Percentiles rank a stretch among this genome's conserved stretches.
phyloP scores from a whole-genome alignment of 1,140 invertebrate genomes.

The Nilaparvata lugens region DNA sequence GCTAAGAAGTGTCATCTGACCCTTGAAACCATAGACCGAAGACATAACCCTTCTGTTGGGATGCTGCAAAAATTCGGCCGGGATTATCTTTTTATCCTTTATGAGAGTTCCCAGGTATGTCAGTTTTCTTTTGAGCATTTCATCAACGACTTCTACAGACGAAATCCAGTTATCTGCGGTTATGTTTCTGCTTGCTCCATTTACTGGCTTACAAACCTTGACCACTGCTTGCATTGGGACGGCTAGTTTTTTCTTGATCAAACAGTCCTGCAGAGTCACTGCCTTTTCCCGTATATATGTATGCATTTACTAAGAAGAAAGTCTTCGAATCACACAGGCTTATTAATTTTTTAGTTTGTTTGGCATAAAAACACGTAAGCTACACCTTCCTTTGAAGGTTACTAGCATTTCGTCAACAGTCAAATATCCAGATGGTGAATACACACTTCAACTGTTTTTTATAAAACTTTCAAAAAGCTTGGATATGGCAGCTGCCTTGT shows the following conservation, averaged over 20 bases:
- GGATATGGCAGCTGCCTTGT: no score
- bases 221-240: no score
- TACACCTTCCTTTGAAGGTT: no score
- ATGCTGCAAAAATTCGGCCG: slow-evolving; percentile 17
- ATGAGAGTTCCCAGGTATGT: slow-evolving; percentile 17
- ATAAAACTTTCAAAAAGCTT: no score
- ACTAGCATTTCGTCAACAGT: no score
- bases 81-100: slow-evolving; percentile 15
- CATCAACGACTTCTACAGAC: slow-evolving; percentile 25
- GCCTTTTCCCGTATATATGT: slow-evolving; percentile 10
- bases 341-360: slow-evolving; percentile 30
- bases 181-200: slow-evolving; percentile 29
- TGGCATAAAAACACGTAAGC: no score
- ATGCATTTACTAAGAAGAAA: slow-evolving; percentile 12
- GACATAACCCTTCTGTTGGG: no score
- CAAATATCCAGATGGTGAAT: no score
- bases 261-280: not conserved
- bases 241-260: slow-evolving; percentile 21
- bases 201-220: not conserved
- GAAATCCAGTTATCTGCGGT: slow-evolving; percentile 37
- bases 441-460: no score
- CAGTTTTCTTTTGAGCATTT: slow-evolving; percentile 23
- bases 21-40: no score
- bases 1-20: no score
- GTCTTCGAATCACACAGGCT: slow-evolving; percentile 6